Base-by-base conservation (phyloP, 2,888 invertebrate genomes). In the Drosophila subsilvestris region DNA sequence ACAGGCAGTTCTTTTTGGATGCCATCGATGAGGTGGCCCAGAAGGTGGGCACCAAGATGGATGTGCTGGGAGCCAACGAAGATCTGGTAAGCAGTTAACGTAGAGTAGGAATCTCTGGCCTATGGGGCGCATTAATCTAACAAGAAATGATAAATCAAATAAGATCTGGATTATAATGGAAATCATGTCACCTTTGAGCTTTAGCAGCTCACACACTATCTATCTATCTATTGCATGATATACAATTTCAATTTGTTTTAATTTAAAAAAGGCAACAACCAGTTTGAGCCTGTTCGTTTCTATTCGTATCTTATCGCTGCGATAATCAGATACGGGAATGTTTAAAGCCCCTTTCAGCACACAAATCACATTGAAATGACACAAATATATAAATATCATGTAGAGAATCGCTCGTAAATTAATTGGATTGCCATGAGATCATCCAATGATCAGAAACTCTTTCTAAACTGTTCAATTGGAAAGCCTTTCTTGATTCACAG, bases 21-120 rank as follows among this genome's bases (percentile, higher is more conserved):
- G 95, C 97, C 0, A 91, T 94, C 0, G 97, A 97, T 82, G 93
- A 94, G 3, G 91, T 93, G 3, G 94, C 95, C 5, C 95, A 95
- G 80, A 93, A 94, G 88, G 94, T 97, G 54, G 95, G 95, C 0
- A 91, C 93, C 9, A 94, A 94, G 82, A 95, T 96, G 86, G 94
- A 95, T 89, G 92, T 94, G 0, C 93, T 94, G 0, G 93, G 94
- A 50, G 93, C 95, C 76, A 94, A 95, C 6, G 93, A 94, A 1
- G 92, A 93, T 67, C 95, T 95, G 7, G 94, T 96, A 61, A 83
- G 84, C 8, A 37, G 3, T 7, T 1, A n/a, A n/a, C n/a, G n/a
- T n/a, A n/a, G n/a, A n/a, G n/a, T n/a, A n/a, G n/a, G n/a, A n/a
- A n/a, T n/a, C n/a, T n/a, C n/a, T n/a, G n/a, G n/a, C 27, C 27